Base-by-base conservation (phyloP, 2,113 vertebrate species). In the Corythornis cristatus region DNA sequence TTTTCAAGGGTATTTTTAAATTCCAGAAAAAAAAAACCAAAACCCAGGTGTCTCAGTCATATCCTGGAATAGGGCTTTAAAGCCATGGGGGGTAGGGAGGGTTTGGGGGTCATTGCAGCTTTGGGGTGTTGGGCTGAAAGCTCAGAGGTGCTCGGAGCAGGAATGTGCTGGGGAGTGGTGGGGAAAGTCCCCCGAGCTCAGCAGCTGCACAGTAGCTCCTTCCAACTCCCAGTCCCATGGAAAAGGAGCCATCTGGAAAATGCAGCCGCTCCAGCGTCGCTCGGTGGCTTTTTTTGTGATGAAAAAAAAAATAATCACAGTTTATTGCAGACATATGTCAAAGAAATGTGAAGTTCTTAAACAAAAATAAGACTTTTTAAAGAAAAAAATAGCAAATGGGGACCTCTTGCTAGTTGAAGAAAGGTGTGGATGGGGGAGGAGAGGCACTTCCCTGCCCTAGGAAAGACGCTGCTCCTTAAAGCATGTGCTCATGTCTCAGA, bases 401-500 rank as follows among this genome's bases (percentile, higher is more conserved):
- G 87, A 83, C 71, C 54, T 88, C 91, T 91, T 73, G 51, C 67
- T 88, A 76, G 80, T 66, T 77, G 12, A 53, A 56, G 87, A 37
- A 74, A 68, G 86, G 76, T 61, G 91, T 67, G 92, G 84, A 35
- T 21, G 45, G 43, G 60, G 87, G 75, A 84, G 71, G 51, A 65
- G 79, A 71, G 74, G 62, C 82, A 35, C 67, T 80, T 70, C 68
- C 50, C 58, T 71, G 72, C 77, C 53, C 2, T 53, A 64, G 54
- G 76, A 76, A 74, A 82, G 91, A 76, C 42, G 64, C 61, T 46
- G 9, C 91, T 82, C 87, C 76, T 31, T 83, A 66, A 88, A 89
- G 5, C 90, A 77, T 65, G 93, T 70, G 96, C 91, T 89, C 91
- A 21, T 85, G 72, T 93, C 95, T 96, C 92, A 19, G n/a, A 72